Percentiles rank a stretch among this genome's conserved stretches.
phyloP scores from a whole-genome alignment of 2,797 vertebrate genomes.

The Lagorchestes hirsutus region DNA sequence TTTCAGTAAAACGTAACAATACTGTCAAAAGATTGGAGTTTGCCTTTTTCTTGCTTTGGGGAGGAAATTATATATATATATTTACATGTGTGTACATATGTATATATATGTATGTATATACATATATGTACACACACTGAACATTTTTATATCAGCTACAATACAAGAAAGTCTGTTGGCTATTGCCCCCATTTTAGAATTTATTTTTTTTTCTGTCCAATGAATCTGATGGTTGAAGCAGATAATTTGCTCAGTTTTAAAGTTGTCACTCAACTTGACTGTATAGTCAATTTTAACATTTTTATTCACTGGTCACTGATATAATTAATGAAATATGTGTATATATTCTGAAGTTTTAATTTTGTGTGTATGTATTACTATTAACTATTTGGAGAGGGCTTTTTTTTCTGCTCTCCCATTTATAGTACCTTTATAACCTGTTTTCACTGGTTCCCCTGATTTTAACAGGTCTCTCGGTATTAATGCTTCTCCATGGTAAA shows the following conservation, averaged over 20 bases:
- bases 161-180: conserved; percentile 64
- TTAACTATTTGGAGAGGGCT: conserved; percentile 80
- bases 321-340: conserved; percentile 67
- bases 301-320: conserved; percentile 75
- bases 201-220: conserved; percentile 74
- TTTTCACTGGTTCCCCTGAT: conserved; percentile 71
- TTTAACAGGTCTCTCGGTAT: conserved; percentile 77
- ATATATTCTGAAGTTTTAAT: conserved; percentile 73
- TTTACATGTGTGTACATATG: background rate
- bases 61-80: conserved; percentile 51
- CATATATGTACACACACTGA: conserved; percentile 31
- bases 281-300: conserved; percentile 66
- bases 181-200: conserved; percentile 70
- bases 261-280: conserved; percentile 76
- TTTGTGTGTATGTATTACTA: conserved; percentile 78
- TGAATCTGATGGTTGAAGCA: conserved; percentile 71
- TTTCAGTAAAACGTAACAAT: conserved; percentile 66
- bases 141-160: conserved; percentile 71
- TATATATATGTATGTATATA: too few species aligned
- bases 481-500: conserved; percentile 58
- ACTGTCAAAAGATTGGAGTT: conserved; percentile 65
- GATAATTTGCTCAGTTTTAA: conserved; percentile 77
- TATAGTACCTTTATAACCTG: conserved; percentile 76
- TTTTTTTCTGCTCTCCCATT: conserved; percentile 78
- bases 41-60: conserved; percentile 76